A percentile compares a stretch with the other conserved stretches of the same genome.
Conservation (phyloP, 2,888 invertebrate species). For the Drosophila paucipuncta region DNA sequence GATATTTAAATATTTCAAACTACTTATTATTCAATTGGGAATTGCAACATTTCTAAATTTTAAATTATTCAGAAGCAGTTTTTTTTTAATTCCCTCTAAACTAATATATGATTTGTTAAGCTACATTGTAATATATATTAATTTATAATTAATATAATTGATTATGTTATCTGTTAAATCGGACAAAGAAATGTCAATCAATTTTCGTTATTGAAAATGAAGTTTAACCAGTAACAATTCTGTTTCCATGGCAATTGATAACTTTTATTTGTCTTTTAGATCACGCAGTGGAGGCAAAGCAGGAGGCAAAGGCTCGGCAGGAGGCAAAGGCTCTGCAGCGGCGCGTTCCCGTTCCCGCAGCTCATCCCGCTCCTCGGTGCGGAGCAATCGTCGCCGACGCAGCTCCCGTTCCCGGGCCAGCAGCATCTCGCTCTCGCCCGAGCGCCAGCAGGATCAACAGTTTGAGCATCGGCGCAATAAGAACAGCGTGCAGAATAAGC, state of each 20-base stretch:
- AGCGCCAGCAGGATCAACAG: slow-evolving; percentile 86
- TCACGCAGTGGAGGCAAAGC: slow-evolving; percentile 71
- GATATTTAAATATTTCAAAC: not conserved
- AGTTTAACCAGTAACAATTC: not conserved
- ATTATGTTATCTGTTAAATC: not conserved
- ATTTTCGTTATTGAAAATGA: not conserved
- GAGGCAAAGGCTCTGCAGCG: slow-evolving; percentile 63
- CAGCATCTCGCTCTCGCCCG: slow-evolving; percentile 83
- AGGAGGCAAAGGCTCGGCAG: slow-evolving; percentile 34
- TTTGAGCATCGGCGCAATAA: slow-evolving; percentile 92
- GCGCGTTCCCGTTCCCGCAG: slow-evolving; percentile 66
- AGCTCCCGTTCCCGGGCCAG: slow-evolving; percentile 84
- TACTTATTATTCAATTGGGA: not conserved
- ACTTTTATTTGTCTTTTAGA: slow-evolving; percentile 41
- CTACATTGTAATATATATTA: not conserved
- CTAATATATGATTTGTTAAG: not conserved
- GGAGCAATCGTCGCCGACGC: slow-evolving; percentile 83
- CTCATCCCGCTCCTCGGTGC: slow-evolving; percentile 78
- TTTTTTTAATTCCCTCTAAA: not conserved
- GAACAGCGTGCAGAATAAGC: slow-evolving; percentile 93
- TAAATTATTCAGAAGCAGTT: not conserved
- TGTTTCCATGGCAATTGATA: not conserved
- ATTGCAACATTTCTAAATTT: not conserved
- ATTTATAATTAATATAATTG: too few relatives aligned
- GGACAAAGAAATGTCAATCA: not conserved